Percentiles rank a stretch among this genome's conserved stretches.
phyloP scores from a whole-genome alignment of 2,888 invertebrate species.

The Archips crataeganus region DNA sequence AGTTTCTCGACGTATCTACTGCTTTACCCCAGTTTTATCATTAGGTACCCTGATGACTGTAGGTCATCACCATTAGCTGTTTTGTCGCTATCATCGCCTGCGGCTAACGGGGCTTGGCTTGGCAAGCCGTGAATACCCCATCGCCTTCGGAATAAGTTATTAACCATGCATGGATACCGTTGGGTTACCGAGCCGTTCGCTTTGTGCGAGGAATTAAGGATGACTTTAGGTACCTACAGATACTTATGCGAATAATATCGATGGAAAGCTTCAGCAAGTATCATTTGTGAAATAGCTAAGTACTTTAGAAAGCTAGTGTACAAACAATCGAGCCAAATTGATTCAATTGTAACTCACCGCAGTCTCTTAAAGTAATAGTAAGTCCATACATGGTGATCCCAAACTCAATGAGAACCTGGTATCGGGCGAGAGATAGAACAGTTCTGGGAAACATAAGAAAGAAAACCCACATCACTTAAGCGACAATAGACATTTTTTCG shows the following conservation, averaged over 20 bases:
- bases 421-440: no score
- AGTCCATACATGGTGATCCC: no score
- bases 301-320: no score
- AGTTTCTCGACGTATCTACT: neutral
- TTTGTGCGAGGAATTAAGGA: neutral
- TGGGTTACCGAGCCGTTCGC: conserved; percentile 21
- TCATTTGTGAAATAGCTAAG: no score
- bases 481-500: no score
- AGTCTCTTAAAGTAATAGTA: no score
- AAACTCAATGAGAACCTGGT: no score
- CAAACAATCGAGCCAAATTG: no score
- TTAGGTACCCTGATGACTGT: conserved; percentile 56
- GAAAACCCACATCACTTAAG: no score
- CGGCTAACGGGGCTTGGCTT: conserved; percentile 68
- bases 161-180: conserved; percentile 40
- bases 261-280: no score
- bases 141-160: conserved; percentile 44
- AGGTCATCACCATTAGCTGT: conserved; percentile 53
- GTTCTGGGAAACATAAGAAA: no score
- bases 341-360: no score
- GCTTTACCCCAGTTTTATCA: conserved; percentile 48
- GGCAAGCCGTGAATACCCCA: conserved; percentile 63
- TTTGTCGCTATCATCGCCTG: conserved; percentile 70
- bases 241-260: neutral
- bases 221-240: neutral